Conservation (phyloP, 2,888 invertebrate species). For the Chloroclysta siterata region DNA sequence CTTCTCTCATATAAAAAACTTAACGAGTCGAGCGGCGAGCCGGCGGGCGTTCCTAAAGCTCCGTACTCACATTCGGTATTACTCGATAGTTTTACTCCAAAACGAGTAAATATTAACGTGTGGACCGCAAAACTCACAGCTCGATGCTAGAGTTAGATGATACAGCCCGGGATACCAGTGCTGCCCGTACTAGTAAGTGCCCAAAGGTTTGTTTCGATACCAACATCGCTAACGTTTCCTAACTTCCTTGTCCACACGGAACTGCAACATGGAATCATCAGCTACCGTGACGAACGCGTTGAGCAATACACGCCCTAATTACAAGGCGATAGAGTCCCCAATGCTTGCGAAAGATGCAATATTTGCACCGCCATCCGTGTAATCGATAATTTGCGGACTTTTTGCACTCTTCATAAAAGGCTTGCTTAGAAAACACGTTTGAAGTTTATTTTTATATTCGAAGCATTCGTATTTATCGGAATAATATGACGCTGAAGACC, state of each 20-base stretch:
- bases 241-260: constrained; percentile 31
- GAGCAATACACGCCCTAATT: constrained; percentile 34
- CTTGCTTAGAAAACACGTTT: not conserved
- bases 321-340: constrained; percentile 35
- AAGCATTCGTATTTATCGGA: not conserved
- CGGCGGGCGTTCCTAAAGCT: no score
- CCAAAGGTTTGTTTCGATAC: not conserved
- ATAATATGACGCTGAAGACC: no score
- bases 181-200: no score
- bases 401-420: constrained; percentile 19
- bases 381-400: constrained; percentile 33
- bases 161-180: no score
- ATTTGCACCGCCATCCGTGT: constrained; percentile 36
- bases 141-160: no score
- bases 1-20: no score
- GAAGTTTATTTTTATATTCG: not conserved
- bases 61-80: no score
- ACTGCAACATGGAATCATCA: constrained; percentile 28
- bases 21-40: no score
- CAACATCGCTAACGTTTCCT: not conserved
- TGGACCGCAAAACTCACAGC: no score
- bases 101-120: no score
- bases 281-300: constrained; percentile 27
- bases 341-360: constrained; percentile 34
- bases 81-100: no score